Evolutionary conservation across 2,888 invertebrate genomes (phyloP).

Genomic region (Oscheius myriophilus): DNA sequence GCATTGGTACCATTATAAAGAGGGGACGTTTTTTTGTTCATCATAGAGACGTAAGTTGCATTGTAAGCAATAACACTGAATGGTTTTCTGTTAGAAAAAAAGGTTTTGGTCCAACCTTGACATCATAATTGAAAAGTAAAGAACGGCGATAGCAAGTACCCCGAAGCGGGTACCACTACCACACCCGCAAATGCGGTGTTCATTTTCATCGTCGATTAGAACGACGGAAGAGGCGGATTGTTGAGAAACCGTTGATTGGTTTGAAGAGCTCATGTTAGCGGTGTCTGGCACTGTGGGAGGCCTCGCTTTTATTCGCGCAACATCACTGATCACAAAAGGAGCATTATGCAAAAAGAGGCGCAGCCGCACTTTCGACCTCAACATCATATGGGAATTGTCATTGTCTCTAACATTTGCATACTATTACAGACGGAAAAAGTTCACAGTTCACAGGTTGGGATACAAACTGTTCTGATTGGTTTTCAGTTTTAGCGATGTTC

Average conservation of each 20-base stretch:
- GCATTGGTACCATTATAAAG: conserved; percentile 37
- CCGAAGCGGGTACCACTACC: conserved; percentile 21
- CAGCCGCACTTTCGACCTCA: conserved; percentile 6
- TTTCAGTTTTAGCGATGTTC: no score
- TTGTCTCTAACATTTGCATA: conserved; percentile 3
- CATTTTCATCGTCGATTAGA: conserved; percentile 13
- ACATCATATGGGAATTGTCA: conserved; percentile 3
- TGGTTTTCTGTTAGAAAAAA: no score
- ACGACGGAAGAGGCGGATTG: conserved; percentile 17
- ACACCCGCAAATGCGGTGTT: conserved; percentile 16
- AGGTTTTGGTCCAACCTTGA: conserved; percentile 11
- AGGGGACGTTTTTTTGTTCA: conserved; percentile 51
- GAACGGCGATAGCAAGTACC: conserved; percentile 7
- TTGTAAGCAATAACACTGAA: conserved; percentile 58
- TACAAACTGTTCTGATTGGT: neutral
- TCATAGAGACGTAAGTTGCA: conserved; percentile 56
- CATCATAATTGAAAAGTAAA: conserved; percentile 19
- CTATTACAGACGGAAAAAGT: neutral
- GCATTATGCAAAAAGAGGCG: conserved; percentile 16
- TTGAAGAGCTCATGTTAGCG: conserved; percentile 13
- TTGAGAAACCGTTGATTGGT: conserved; percentile 15
- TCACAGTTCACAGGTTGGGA: neutral
- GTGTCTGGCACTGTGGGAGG: neutral
- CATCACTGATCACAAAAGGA: conserved; percentile 23
- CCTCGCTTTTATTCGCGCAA: conserved; percentile 5